Conservation (phyloP, 2,888 invertebrate genomes). For the Peribatodes rhomboidaria region DNA sequence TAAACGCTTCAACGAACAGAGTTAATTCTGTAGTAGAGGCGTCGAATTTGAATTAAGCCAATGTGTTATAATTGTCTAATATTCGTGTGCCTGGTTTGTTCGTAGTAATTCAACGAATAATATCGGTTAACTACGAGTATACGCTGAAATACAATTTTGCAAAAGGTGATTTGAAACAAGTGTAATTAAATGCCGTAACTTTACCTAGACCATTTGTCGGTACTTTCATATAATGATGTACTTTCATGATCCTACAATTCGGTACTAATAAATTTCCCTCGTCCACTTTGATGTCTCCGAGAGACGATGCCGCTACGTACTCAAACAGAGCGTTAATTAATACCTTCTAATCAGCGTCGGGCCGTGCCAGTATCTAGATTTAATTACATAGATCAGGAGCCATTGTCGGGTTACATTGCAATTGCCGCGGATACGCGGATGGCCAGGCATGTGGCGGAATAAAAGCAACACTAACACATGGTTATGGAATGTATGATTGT, state of each 20-base stretch:
- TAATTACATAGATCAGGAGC: conserved; percentile 39
- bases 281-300: conserved; percentile 30
- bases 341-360: conserved; percentile 51
- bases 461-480: neutral
- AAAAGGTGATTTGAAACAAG: no score
- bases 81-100: neutral
- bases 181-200: no score
- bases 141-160: neutral
- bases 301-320: conserved; percentile 22
- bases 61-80: neutral
- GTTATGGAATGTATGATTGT: no score
- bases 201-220: neutral
- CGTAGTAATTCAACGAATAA: neutral
- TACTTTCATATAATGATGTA: neutral
- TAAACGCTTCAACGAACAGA: neutral
- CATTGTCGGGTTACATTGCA: conserved; percentile 36
- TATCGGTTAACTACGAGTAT: neutral
- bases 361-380: conserved; percentile 38
- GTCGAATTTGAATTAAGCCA: neutral
- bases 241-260: conserved; percentile 13
- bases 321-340: conserved; percentile 50
- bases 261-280: conserved; percentile 14
- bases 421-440: conserved; percentile 25
- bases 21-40: conserved; percentile 1
- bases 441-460: conserved; percentile 12